phyloP scores from a whole-genome alignment of 2,113 vertebrate genomes.

The Centropus unirufus region DNA sequence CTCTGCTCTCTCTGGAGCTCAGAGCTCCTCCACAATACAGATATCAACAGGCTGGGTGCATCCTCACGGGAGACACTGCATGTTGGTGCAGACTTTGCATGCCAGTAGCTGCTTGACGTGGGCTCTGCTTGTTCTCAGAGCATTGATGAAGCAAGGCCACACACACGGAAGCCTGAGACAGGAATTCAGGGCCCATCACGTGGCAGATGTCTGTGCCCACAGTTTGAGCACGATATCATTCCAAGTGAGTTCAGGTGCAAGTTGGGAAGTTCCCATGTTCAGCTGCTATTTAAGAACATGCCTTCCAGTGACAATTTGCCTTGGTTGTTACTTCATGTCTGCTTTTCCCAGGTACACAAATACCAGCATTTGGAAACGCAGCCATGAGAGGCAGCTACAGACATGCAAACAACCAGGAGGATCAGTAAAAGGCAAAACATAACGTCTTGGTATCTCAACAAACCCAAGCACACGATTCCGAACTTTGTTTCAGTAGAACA shows the following conservation, averaged over 20 bases:
- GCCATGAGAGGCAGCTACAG: background rate
- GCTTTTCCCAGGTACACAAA: background rate
- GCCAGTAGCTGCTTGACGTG: fast-evolving
- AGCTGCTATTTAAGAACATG: background rate
- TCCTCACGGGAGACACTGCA: background rate
- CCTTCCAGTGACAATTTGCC: background rate
- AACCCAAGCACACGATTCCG: background rate
- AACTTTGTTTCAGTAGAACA: background rate
- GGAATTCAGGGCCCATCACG: fast-evolving
- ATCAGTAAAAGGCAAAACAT: background rate
- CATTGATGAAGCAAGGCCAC: fast-evolving
- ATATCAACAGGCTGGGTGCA: too few relatives aligned
- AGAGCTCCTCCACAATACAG: background rate
- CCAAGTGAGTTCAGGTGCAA: background rate
- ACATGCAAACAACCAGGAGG: background rate
- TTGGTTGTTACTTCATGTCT: background rate
- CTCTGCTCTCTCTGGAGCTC: background rate
- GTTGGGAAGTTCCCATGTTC: too few relatives aligned
- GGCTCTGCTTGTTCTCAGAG: background rate
- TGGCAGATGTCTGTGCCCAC: background rate
- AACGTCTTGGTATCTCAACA: background rate
- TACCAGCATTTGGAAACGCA: background rate
- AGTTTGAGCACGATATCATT: background rate
- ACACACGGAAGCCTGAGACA: fast-evolving
- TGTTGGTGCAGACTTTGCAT: too few relatives aligned